Evolutionary conservation across 2,888 invertebrate genomes (phyloP).

Genomic region (Macrosoma leucophasiata): DNA sequence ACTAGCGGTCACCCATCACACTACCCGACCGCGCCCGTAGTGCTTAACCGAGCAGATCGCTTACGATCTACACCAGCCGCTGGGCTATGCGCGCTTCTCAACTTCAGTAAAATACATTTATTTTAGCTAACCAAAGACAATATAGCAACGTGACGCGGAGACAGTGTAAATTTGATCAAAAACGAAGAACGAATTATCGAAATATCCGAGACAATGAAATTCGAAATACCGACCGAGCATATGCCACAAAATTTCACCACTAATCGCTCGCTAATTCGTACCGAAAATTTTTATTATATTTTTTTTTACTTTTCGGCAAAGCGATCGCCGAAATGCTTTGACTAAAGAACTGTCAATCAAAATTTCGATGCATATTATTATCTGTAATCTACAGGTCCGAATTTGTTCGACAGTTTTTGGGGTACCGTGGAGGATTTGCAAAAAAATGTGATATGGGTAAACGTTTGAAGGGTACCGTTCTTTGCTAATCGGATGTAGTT

Average conservation of each 20-base stretch:
- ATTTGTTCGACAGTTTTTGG: slow-evolving; percentile 38
- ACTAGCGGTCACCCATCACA: too few species aligned
- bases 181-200: too few species aligned
- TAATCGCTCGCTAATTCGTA: slow-evolving; percentile 68
- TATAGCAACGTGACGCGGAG: too few species aligned
- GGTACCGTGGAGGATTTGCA: slow-evolving; percentile 24
- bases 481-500: too few species aligned
- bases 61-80: too few species aligned
- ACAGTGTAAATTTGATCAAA: too few species aligned
- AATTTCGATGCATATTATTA: slow-evolving; percentile 57
- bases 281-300: slow-evolving; percentile 41
- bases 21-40: too few species aligned
- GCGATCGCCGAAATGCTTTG: slow-evolving; percentile 39
- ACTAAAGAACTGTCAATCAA: slow-evolving; percentile 60
- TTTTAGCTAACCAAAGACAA: too few species aligned
- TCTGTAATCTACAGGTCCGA: slow-evolving; percentile 38
- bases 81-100: too few species aligned
- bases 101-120: too few species aligned
- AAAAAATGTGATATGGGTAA: slow-evolving; percentile 27
- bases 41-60: too few species aligned
- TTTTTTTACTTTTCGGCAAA: slow-evolving; percentile 33
- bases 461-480: slow-evolving; percentile 18
- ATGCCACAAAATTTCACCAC: slow-evolving; percentile 67
- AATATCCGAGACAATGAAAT: too few species aligned
- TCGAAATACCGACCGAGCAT: slow-evolving; percentile 43